Base-by-base conservation (phyloP, 2,888 invertebrate species). In the Stratiomys singularior region DNA sequence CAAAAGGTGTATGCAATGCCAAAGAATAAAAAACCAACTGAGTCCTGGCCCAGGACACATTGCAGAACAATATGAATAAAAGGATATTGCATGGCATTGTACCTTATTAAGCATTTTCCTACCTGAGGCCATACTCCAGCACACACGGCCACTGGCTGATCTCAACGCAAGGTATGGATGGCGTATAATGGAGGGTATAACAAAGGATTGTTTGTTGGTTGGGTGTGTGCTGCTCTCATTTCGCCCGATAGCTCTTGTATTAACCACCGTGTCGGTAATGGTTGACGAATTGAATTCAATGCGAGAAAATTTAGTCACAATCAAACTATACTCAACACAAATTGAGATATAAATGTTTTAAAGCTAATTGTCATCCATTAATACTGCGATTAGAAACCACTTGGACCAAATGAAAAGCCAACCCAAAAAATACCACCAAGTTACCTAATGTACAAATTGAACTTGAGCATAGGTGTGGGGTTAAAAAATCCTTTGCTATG, bases 91-190 rank as follows among this genome's bases (percentile, higher is more conserved):
- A 27, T 69, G n/a, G 47, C 18, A 46, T 47, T 69, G 69, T 44
- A 46, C 69, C 47, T 69, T 46, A 69, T 47, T 46, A 69, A 69
- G 69, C 25, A 69, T 25, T 69, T 69, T 69, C 69, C 69, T 69
- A 69, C 69, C 69, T 69, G 69, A 69, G 69, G 69, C 69, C 69
- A 69, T 47, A 69, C 69, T 69, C 69, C 25, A 30, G 69, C 69
- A 46, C 46, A 69, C 46, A 69, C 69, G 69, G 46, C 21, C 23
- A 69, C 69, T 69, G 69, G 69, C 15, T 69, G 47, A 69, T 47
- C 23, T 47, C 15, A 46, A n/a, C n/a, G n/a, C 9, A 27, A 28
- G 11, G 66, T 25, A 37, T 37, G 37, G 18, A 66, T 27, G 37
- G 18, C 4, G 21, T 37, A 37, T 3, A 66, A 66, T 66, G 66